phyloP scores from a whole-genome alignment of 30 jellyfish, hydroid and myxozoan species.

The Pelagia noctiluca region DNA sequence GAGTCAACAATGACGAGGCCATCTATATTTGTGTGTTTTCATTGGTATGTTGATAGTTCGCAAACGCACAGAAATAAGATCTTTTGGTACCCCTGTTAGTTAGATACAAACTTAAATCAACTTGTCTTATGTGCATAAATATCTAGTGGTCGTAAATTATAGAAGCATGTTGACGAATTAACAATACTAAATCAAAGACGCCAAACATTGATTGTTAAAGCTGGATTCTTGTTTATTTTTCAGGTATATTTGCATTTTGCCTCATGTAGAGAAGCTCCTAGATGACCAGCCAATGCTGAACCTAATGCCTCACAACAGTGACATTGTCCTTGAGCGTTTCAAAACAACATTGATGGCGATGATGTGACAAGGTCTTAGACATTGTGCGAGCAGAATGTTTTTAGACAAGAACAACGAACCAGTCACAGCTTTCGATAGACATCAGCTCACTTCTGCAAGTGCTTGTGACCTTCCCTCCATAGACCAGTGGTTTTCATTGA shows the following conservation, averaged over 20 bases:
- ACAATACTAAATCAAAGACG: too few species aligned
- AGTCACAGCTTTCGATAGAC: slow-evolving; percentile 13
- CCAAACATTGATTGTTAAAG: too few species aligned
- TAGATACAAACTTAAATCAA: too few species aligned
- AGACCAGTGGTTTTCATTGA: slow-evolving; percentile 41
- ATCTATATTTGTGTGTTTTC: too few species aligned
- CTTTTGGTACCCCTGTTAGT: too few species aligned
- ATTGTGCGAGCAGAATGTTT: slow-evolving; percentile 30
- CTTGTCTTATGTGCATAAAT: too few species aligned
- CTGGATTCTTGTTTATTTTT: too few species aligned
- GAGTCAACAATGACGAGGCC: too few species aligned
- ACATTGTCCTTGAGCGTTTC: slow-evolving; percentile 5
- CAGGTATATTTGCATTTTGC: background rate
- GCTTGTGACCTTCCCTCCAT: slow-evolving; percentile 38
- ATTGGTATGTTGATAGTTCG: too few species aligned
- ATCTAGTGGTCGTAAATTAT: too few species aligned
- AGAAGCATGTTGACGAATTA: too few species aligned
- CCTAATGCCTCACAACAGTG: background rate
- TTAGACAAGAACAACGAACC: slow-evolving; percentile 19
- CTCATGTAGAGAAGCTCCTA: background rate
- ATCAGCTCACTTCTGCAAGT: slow-evolving; percentile 17
- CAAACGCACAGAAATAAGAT: too few species aligned
- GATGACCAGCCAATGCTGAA: background rate
- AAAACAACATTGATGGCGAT: slow-evolving; percentile 27
- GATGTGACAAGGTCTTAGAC: slow-evolving; percentile 42